Base-by-base conservation (phyloP, 2,797 vertebrate genomes). In the Petrocephalus sullivani region DNA sequence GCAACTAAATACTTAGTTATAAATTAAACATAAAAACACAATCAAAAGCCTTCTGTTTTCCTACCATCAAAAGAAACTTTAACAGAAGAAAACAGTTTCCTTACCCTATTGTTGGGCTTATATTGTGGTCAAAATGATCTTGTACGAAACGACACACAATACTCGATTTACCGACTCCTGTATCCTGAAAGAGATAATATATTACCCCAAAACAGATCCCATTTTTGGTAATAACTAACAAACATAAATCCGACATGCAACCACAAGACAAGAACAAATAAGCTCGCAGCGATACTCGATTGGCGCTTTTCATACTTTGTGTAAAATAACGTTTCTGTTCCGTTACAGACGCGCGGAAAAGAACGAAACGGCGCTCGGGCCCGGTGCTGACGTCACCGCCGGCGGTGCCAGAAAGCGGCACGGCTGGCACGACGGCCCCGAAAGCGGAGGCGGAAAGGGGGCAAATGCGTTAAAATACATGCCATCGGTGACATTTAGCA, bases 61-160 rank as follows among this genome's bases (percentile, higher is more conserved):
- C 41, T 83, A 16, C 41, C 19, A 9, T 83, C n/a, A 49, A 21
- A 83, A 19, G 53, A 83, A 53, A 67, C n/a, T 33, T 7, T 49
- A 49, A 81, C 6, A 81, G 5, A 81, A 46, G 19, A 82, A 83
- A 83, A 83, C 41, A 28, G 33, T 23, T 88, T 89, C 93, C 98
- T 96, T 94, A 99, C 98, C 98, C 98, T 93, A 99, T 99, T 89
- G 98, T 99, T 33, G 98, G 98, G 92, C 97, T 99, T 91, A 99
- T 98, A 93, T 98, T 98, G 96, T 98, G 98, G 92, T 99, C 98
- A 92, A 99, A 99, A 92, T 98, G 98, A 92, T 99, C 98, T 93
- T 99, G 98, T 88, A 99, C 98, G 82, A 99, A 99, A 78, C 98
- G 95, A 93, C 97, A 99, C 91, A 99, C 98, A 0, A 99, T 99